Base-by-base conservation (phyloP, 2,797 vertebrate genomes). In the Melopsittacus undulatus region DNA sequence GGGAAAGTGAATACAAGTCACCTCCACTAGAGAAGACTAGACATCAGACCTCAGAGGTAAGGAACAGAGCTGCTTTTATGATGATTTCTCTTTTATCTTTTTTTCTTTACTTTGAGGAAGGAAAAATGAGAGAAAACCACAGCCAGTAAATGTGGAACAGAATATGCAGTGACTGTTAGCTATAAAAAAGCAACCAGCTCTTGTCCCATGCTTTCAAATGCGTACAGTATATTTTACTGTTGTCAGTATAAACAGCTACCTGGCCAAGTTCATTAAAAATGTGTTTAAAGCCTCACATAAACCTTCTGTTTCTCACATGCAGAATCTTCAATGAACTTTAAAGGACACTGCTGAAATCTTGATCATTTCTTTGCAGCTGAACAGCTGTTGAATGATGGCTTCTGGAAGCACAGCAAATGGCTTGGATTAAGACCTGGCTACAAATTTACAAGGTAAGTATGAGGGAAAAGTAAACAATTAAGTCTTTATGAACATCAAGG, bases 321-420 rank as follows among this genome's bases (percentile, higher is more conserved):
- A 83, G 78, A 85, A 83, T 90, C 77, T 92, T 86, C 75, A 91
- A 34, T n/a, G 59, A 52, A 81, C 84, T 56, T 82, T 94, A 74
- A 80, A 59, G 63, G 27, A 79, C 78, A 10, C 32, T 75, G 29
- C 78, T 92, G 81, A 82, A 80, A 80, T 89, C 18, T 61, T 81
- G 82, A 70, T 83, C 11, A 23, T 66, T 88, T 83, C 48, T 79
- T 69, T 84, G 74, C 45, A 92, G 59, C 49, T 62, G 27, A 56
- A 68, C 49, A 68, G 45, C 52, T 70, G 52, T 45, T 82, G 67
- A 46, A 26, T 61, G 72, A 48, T 78, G 51, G 36, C 83, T 76
- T 43, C 56, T 79, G 80, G 69, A 82, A 89, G 23, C 8, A 48
- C 34, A 61, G 40, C 79, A 80, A 90, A 85, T 54, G 38, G 27